Evolutionary conservation across 1,140 invertebrate genomes (phyloP), one percentile per base, ranked within the genome.

Genomic region (Caenorhabditis inopinata): DNA sequence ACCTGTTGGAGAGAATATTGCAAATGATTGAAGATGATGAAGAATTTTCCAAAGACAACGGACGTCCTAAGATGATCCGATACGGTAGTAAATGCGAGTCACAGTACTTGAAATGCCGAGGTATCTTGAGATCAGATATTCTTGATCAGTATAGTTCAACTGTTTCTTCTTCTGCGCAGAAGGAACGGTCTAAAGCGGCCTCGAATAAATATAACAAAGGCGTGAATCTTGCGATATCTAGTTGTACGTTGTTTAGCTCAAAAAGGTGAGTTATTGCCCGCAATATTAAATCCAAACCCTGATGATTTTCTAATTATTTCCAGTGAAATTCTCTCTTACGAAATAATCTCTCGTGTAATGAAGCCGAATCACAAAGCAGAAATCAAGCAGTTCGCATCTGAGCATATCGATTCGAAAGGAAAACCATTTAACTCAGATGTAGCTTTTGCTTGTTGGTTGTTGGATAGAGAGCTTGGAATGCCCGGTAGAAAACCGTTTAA

Each of bases 1-100:
- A 95, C 87, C 95, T 96, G 90, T 88, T 96, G n/a, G 92, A 94
- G 88, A 93, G 92, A 23, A 90, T 94, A 11, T 85, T 91, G 9
- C 14, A 75, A 14, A 83, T 62, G 42, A 51, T 86, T 35, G 12
- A 51, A n/a, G 21, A 68, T 18, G 58, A 68, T n/a, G 58, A 68
- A 16, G 58, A 51, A 12, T 23, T 46, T 2, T 78, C 47, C 1
- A 29, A 18, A 62, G 76, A 48, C 32, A 27, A 78, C n/a, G 42
- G 47, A 0, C 46, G 16, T 14, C 74, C 48, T 9, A 45, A 27
- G 27, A 62, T 45, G 29, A 62, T 53, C 7, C 23, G 48, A 7
- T 45, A 45, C 51, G 42, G 42, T 32, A 35, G 23, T 16, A 46
- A 78, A 23, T 48, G 47, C 14, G 76, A 51, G 11, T 78, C 53